These are phyloP conservation scores for Nycticebus coucang DNA, from an alignment of 2,113 vertebrate species.

Conservation along the genomic window DNA sequence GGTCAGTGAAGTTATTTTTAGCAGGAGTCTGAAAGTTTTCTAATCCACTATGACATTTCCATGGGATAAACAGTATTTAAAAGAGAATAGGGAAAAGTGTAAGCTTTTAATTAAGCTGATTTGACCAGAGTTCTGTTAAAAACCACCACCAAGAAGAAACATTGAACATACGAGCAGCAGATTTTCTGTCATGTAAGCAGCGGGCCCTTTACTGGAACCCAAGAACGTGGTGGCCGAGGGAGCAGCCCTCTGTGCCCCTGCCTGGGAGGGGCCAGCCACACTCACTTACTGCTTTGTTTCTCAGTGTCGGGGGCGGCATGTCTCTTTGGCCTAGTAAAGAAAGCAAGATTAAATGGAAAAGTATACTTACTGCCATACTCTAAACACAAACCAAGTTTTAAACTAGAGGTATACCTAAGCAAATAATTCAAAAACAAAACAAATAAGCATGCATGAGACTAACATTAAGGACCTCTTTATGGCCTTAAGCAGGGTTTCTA, in stretches of 20 bases:
- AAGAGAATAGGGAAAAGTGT: not conserved
- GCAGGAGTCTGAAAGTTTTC: not conserved
- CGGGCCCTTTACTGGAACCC: not conserved
- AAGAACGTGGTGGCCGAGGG: not conserved
- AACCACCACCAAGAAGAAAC: not conserved
- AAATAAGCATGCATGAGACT: not conserved
- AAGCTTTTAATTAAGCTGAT: not conserved
- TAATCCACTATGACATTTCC: not conserved
- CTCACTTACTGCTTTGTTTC: not conserved
- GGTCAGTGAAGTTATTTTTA: not conserved
- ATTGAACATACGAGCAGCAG: not conserved
- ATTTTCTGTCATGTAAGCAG: not conserved
- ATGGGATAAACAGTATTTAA: not conserved
- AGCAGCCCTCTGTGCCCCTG: not conserved
- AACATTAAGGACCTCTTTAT: not conserved
- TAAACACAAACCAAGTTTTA: not conserved
- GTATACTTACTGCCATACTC: not conserved
- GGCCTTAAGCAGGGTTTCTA: not conserved
- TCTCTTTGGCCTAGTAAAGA: not conserved
- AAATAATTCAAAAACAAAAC: not conserved
- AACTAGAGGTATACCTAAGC: not conserved
- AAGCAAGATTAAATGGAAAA: not conserved
- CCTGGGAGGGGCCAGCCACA: not conserved
- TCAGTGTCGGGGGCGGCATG: not conserved
- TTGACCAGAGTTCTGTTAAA: not conserved